Percentiles rank a stretch among this genome's conserved stretches.
Evolutionary conservation across 2,888 invertebrate species (phyloP).

Genomic region (Cephus rjabovi): DNA sequence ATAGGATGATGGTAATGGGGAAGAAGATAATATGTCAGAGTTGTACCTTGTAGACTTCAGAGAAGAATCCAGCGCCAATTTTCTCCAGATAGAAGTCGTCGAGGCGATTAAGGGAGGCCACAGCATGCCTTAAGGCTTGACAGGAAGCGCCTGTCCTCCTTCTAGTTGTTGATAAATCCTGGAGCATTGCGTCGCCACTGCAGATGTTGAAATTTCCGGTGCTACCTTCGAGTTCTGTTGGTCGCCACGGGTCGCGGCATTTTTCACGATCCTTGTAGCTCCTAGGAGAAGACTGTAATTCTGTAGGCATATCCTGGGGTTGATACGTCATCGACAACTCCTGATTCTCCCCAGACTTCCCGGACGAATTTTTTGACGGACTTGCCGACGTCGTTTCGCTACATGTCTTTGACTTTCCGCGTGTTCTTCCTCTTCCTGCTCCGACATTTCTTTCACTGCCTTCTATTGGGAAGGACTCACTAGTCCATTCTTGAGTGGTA

Average conservation of each 20-base stretch:
- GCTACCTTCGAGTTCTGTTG: conserved; percentile 57
- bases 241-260: conserved; percentile 60
- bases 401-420: neutral
- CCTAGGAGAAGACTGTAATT: conserved; percentile 55
- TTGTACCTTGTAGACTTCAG: conserved; percentile 95
- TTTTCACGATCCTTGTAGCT: conserved; percentile 62
- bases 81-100: conserved; percentile 95
- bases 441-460: neutral
- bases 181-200: conserved; percentile 46
- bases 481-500: neutral
- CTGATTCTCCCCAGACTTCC: conserved; percentile 30
- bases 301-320: conserved; percentile 54
- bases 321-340: conserved; percentile 17
- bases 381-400: conserved; percentile 30
- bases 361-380: conserved; percentile 23
- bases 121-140: conserved; percentile 90
- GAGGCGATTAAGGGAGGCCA: conserved; percentile 89
- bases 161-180: conserved; percentile 40
- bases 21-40: neutral
- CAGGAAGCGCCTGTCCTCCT: conserved; percentile 81
- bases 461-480: neutral
- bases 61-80: conserved; percentile 96
- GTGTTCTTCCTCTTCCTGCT: neutral
- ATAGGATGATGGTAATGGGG: neutral
- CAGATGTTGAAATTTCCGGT: conserved; percentile 29